Evolutionary conservation across 2,797 vertebrate species (phyloP), one percentile per base, ranked within the genome.

Genomic region (Coregonus sp.): DNA sequence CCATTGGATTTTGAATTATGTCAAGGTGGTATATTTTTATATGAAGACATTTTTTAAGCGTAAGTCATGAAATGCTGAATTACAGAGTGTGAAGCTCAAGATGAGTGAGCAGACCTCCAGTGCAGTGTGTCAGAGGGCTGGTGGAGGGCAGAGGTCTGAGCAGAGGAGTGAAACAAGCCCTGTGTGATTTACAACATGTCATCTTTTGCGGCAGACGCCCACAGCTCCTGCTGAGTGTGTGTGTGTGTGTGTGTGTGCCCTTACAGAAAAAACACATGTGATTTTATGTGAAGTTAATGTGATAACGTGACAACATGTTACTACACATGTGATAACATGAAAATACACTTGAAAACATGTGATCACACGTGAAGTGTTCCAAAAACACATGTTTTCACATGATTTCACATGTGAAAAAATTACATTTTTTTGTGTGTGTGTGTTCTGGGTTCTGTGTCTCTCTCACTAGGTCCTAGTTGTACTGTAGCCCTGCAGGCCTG

Each of bases 31-130:
- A 51, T 79, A 86, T 89, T 87, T 85, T 74, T 80, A 87, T 84
- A 65, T 73, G 76, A 86, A 88, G 40, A 11, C 9, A 47, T 11
- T 47, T 47, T 47, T 47, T 47, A 47, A 47, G 40, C 9, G 40
- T 11, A 47, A 47, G 40, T 47, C 2, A 83, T 82, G 85, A 35
- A 40, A 74, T 56, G 81, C 82, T 87, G 82, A 88, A 89, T 89
- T 89, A 89, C 89, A 90, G 89, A 87, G 83, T 84, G 78, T 81
- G 79, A 84, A 89, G 80, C 83, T 89, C 83, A 83, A 84, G 51
- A 78, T 84, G 90, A 88, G 87, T 75, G 86, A 89, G 81, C 75
- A 86, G 90, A 91, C 90, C 86, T 88, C 87, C 87, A 79, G 87
- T 56, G 81, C 85, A 82, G 84, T 79, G 89, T 89, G 88, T 88